phyloP scores from a whole-genome alignment of 2,888 invertebrate species.

The Phorcus lineatus region DNA sequence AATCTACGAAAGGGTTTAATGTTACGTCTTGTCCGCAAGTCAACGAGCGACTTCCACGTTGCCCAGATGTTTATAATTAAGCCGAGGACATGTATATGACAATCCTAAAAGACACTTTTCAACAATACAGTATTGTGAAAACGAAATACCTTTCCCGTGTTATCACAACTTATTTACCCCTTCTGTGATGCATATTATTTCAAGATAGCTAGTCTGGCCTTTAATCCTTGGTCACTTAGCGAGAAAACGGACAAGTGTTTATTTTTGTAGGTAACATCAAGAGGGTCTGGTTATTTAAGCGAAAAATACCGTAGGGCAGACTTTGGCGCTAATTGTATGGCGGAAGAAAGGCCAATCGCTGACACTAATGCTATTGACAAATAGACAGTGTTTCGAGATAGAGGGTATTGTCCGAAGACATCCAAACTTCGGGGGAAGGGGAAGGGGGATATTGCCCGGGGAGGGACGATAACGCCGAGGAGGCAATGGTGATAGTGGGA shows the following conservation, averaged over 20 bases:
- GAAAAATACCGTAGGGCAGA: neutral
- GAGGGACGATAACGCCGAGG: neutral
- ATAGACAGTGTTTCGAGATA: constrained; percentile 2
- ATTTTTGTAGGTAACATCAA: neutral
- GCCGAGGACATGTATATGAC: too few species aligned
- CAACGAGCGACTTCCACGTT: too few species aligned
- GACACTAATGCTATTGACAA: constrained; percentile 6
- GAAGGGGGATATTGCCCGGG: neutral
- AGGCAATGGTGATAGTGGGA: neutral
- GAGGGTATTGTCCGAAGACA: constrained; percentile 1
- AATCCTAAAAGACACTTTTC: too few species aligned
- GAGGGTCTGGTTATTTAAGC: neutral
- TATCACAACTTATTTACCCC: too few species aligned
- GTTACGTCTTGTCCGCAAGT: too few species aligned
- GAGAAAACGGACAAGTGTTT: neutral
- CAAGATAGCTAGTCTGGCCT: too few species aligned
- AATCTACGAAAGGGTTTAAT: neutral
- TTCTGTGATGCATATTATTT: too few species aligned
- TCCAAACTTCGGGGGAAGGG: neutral
- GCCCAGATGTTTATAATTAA: too few species aligned
- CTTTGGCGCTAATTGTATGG: neutral
- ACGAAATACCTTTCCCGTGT: too few species aligned
- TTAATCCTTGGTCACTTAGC: too few species aligned
- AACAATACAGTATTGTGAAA: too few species aligned
- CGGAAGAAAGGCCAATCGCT: neutral